Evolutionary conservation across 2,888 invertebrate species (phyloP).

Genomic region (Nymphalis polychloros): DNA sequence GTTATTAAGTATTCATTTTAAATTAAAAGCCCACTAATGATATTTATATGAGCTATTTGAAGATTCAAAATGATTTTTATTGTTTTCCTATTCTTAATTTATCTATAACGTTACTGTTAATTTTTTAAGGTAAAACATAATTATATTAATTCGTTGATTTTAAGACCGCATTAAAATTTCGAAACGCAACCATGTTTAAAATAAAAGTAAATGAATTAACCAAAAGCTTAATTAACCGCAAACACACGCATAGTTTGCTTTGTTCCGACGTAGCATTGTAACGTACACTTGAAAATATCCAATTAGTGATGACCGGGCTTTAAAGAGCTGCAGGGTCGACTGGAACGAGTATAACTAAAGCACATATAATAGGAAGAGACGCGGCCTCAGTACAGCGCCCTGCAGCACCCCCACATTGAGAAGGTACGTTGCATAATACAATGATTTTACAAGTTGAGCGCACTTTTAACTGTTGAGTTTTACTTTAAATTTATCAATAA

Average conservation of each 20-base stretch:
- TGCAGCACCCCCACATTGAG: slow-evolving; percentile 34
- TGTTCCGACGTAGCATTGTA: slow-evolving; percentile 45
- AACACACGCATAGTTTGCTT: slow-evolving; percentile 23
- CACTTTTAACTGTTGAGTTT: slow-evolving; percentile 15
- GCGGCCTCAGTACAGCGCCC: slow-evolving; percentile 48
- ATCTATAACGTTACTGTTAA: not conserved
- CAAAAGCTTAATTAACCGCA: slow-evolving; percentile 27
- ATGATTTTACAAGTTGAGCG: slow-evolving; percentile 17
- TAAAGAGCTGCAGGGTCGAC: slow-evolving; percentile 64
- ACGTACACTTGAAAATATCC: slow-evolving; percentile 61
- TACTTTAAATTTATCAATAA: not conserved
- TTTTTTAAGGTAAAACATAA: not conserved
- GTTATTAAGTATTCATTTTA: not conserved
- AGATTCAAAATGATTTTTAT: no score
- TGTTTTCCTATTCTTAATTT: no score
- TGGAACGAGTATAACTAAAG: slow-evolving; percentile 74
- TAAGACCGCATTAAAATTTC: not conserved
- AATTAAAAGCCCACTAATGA: not conserved
- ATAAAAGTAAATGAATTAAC: slow-evolving; percentile 24
- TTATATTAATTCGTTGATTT: not conserved
- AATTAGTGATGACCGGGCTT: slow-evolving; percentile 61
- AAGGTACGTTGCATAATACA: not conserved
- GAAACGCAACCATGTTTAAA: slow-evolving; percentile 6
- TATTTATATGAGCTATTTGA: not conserved
- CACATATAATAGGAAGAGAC: slow-evolving; percentile 63